phyloP scores from a whole-genome alignment of 2,888 invertebrate species.

The Drosophila merina region DNA sequence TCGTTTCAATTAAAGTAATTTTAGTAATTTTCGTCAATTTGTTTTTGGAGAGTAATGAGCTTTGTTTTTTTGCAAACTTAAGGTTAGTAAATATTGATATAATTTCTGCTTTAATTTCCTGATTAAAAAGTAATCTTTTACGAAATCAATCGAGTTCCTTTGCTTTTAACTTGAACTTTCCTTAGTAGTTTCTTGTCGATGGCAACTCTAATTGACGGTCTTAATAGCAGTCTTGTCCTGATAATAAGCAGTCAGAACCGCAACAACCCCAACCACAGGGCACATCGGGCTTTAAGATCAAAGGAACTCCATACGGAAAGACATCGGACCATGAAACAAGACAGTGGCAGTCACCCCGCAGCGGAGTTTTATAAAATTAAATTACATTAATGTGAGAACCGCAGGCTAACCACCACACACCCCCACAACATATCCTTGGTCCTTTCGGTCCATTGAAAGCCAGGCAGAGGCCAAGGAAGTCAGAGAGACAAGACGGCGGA shows the following conservation, averaged over 20 bases:
- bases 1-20: conserved; percentile 37
- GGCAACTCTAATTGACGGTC: conserved; percentile 66
- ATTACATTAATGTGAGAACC: conserved; percentile 80
- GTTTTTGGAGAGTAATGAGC: conserved; percentile 12
- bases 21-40: conserved; percentile 31
- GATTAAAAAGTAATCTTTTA: background rate
- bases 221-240: conserved; percentile 62
- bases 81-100: background rate
- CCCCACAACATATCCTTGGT: conserved; percentile 22
- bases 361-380: conserved; percentile 78
- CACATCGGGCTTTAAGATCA: conserved; percentile 67
- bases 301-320: conserved; percentile 45
- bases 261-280: conserved; percentile 18
- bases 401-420: conserved; percentile 49
- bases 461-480: conserved; percentile 25
- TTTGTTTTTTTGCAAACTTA: background rate
- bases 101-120: background rate
- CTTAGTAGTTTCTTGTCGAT: conserved; percentile 22
- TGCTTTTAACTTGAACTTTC: conserved; percentile 5
- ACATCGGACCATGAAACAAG: conserved; percentile 46
- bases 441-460: conserved; percentile 24
- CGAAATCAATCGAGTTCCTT: conserved; percentile 7
- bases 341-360: conserved; percentile 60
- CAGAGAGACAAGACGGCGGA: conserved; percentile 35
- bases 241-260: conserved; percentile 56